Evolutionary conservation across 2,797 vertebrate species (phyloP), one percentile per base, ranked within the genome.

Genomic region (Poecilia wingei): DNA sequence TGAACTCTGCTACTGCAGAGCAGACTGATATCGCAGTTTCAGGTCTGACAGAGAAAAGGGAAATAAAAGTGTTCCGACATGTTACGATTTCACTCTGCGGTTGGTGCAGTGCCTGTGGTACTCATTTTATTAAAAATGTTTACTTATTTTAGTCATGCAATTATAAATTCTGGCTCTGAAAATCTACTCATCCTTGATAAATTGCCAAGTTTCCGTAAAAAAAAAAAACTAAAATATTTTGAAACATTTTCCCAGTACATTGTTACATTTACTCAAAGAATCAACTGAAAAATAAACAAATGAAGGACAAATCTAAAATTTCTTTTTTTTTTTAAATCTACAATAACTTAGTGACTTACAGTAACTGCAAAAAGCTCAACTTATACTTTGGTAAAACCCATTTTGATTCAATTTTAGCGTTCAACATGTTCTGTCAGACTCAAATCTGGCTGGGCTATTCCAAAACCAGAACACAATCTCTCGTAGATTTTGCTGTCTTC

Each of bases 1-100:
- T 43, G 74, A 68, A 80, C 79, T 61, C 76, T 61, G 66, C 18
- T 41, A 28, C 66, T 39, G 47, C 41, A 45, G 22, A 59, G 39
- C 20, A 79, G 16, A 73, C 59, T 5, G 22, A 18, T 61, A 18
- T 16, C 1, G 28, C 36, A 39, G 73, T 71, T 59, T 71, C 57
- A 59, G 64, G 39, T 6, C 28, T 70, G 36, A 6, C n/a, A 45
- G 18, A 25, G n/a, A 68, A 13, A 79, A 73, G 36, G 61, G 22
- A 79, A 49, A 69, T n/a, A 46, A 64, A 18, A 55, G 41, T 28
- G 14, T 49, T 57, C n/a, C 16, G 59, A 70, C 28, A 36, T 20
- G 39, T 36, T 28, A 75, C 57, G 14, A 14, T 70, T 70, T 70
- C 68, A 14, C 47, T 51, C 14, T 68, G 1, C 31, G 77, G 36